Conservation (phyloP, 2,888 invertebrate genomes). For the Ephialtes manifestator region DNA sequence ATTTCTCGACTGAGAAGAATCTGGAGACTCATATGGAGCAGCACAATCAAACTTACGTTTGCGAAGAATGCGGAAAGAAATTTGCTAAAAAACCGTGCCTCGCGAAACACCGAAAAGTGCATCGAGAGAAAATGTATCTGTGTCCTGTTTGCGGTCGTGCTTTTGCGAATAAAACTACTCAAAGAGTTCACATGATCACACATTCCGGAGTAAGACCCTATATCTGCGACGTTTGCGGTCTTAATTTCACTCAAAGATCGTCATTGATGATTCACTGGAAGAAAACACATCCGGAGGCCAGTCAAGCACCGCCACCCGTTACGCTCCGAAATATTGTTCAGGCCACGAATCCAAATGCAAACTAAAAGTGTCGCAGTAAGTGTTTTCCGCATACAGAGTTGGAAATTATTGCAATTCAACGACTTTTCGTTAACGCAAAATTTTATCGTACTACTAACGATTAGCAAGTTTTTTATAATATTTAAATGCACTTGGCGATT, state of each 20-base stretch:
- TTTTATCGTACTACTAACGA: not conserved
- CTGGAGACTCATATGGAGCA: slow-evolving; percentile 66
- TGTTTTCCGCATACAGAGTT: not conserved
- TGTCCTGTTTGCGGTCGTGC: slow-evolving; percentile 61
- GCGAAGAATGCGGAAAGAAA: slow-evolving; percentile 68
- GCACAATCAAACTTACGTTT: slow-evolving; percentile 71
- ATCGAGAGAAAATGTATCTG: slow-evolving; percentile 61
- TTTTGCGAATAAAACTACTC: slow-evolving; percentile 64
- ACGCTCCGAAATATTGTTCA: slow-evolving; percentile 59
- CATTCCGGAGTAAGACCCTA: slow-evolving; percentile 73
- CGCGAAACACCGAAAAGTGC: slow-evolving; percentile 64
- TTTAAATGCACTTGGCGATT: not conserved
- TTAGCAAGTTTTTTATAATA: not conserved
- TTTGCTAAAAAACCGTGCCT: slow-evolving; percentile 59
- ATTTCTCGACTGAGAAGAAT: slow-evolving; percentile 59
- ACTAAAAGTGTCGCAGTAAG: slow-evolving; percentile 24
- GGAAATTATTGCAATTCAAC: not conserved
- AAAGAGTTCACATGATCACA: slow-evolving; percentile 69
- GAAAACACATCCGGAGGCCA: slow-evolving; percentile 64
- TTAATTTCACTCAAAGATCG: slow-evolving; percentile 72
- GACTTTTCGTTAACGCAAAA: not conserved
- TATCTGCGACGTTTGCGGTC: slow-evolving; percentile 70
- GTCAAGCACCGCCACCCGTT: slow-evolving; percentile 59
- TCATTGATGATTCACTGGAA: slow-evolving; percentile 73
- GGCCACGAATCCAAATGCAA: slow-evolving; percentile 39